Evolutionary conservation across 1,140 invertebrate species (phyloP), one percentile per base, ranked within the genome.

Genomic region (Neodiprion pinetum): DNA sequence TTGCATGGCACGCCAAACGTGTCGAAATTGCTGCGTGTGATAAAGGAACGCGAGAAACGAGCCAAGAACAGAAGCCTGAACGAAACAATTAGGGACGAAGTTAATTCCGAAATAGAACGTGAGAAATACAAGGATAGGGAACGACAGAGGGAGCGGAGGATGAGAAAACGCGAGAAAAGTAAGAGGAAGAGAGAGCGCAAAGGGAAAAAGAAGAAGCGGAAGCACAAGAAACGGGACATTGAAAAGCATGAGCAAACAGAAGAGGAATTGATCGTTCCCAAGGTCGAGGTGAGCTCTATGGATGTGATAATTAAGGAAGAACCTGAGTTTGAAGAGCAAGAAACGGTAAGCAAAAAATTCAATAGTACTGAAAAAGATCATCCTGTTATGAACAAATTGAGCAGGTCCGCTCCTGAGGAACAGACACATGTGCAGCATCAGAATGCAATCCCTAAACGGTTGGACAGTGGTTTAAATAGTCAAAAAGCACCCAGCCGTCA

Each of bases 1-100:
- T 65, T 79, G 1, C 28, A 40, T 40, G 28, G 28, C 28, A 70
- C 80, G 0, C 77, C 82, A 8, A 80, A 82, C 12, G 85, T 87
- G 0, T 83, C 82, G 0, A 85, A 88, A 48, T 71, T 88, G 1
- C 72, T 88, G 1, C 86, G 86, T 9, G 83, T 83, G 0, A 89
- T 89, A 21, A 89, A 89, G 67, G 85, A 88, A 21, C 78, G 84
- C 0, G 87, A 89, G n/a, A 89, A 88, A 48, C 84, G 87, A 0
- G 87, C 84, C 0, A 89, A 88, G 48, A 83, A 87, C 4, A 84
- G 80, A 23, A 83, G 83, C 0, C 48, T 88, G 1, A 88, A 87
- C 67, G 87, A 88, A 53, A 84, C 86, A 0, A 88, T 88, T n/a
- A 80, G 86, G 7, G 88, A 89, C 21, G 87, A 88, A 67, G 85